phyloP scores from a whole-genome alignment of 2,113 vertebrate species.

The Puntigrus tetrazona region DNA sequence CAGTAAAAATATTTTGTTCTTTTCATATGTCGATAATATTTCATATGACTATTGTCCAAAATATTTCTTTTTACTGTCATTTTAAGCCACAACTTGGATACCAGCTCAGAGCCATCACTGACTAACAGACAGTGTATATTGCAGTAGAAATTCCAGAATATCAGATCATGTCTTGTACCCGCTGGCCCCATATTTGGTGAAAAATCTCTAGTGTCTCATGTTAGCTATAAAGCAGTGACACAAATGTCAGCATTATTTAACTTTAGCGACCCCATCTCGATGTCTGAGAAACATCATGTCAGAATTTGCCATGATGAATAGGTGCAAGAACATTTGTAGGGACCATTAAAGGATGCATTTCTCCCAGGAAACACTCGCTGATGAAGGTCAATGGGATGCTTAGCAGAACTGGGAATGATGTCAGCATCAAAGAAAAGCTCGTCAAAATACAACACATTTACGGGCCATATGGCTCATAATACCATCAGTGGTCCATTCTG shows the following conservation, averaged over 20 bases:
- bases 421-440: constrained; percentile 70
- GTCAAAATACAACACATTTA: constrained; percentile 73
- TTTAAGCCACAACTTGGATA: not conserved
- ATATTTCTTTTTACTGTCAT: not conserved
- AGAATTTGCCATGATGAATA: constrained; percentile 27
- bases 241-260: constrained; percentile 29
- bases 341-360: constrained; percentile 51
- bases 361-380: constrained; percentile 56
- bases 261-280: not conserved
- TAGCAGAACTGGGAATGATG: constrained; percentile 68
- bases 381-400: constrained; percentile 71
- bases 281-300: constrained; percentile 22
- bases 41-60: not conserved
- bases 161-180: not conserved
- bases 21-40: not conserved
- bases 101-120: constrained; percentile 1
- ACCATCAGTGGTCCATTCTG: constrained; percentile 58
- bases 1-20: not conserved
- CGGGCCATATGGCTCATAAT: constrained; percentile 74
- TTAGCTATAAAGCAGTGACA: not conserved
- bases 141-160: not conserved
- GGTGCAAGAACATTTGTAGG: constrained; percentile 47
- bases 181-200: not conserved
- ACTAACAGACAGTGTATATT: not conserved
- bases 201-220: constrained; percentile 2